Evolutionary conservation across 2,797 vertebrate species (phyloP).

Genomic region (Xyrichtys novacula): DNA sequence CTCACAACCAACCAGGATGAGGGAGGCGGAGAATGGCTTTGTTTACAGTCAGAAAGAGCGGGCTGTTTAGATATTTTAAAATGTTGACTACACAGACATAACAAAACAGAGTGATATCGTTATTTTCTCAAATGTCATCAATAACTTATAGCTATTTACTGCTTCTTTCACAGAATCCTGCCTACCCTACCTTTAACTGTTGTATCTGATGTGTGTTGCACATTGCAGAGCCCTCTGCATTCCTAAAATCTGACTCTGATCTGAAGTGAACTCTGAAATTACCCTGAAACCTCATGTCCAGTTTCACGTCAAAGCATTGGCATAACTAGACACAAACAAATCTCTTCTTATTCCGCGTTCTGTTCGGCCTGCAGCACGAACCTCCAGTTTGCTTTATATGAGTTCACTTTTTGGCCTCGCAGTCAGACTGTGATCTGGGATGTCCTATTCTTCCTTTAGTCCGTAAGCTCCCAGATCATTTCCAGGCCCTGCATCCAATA

Average conservation of each 20-base stretch:
- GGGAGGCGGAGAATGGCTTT: too few relatives aligned
- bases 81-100: too few relatives aligned
- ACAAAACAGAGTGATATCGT: too few relatives aligned
- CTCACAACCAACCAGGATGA: too few relatives aligned
- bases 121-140: too few relatives aligned
- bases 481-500: slow-evolving; percentile 72
- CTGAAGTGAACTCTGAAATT: slow-evolving; percentile 25
- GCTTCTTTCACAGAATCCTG: too few relatives aligned
- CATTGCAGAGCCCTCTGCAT: not conserved
- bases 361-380: slow-evolving; percentile 15
- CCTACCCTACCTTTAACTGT: not conserved
- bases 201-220: not conserved
- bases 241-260: slow-evolving; percentile 29
- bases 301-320: slow-evolving; percentile 32
- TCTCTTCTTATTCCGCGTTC: slow-evolving; percentile 34
- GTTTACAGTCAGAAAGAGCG: too few relatives aligned
- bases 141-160: too few relatives aligned
- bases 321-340: slow-evolving; percentile 40
- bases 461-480: slow-evolving; percentile 62
- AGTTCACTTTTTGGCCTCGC: slow-evolving; percentile 47
- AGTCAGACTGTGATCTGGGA: slow-evolving; percentile 45
- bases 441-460: slow-evolving; percentile 36
- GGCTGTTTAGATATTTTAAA: too few relatives aligned
- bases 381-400: slow-evolving; percentile 47
- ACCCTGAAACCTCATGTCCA: slow-evolving; percentile 19